These are phyloP conservation scores for roundworm (Caenorhabditis elegans) DNA, from an alignment of 1,140 invertebrate genomes.

Conservation along the genomic window DNA sequence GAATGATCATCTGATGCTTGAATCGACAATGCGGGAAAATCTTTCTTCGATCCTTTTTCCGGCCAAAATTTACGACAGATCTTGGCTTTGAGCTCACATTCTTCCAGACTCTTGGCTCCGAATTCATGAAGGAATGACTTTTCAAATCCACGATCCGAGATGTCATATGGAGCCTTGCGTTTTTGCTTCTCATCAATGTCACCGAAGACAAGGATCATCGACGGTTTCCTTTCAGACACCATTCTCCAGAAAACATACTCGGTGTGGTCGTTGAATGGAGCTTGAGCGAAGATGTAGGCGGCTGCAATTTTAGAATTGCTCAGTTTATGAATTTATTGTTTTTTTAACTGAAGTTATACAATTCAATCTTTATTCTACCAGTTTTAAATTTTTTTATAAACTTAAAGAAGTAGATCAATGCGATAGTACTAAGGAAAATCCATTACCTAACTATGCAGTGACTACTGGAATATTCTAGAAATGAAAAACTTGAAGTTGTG, in stretches of 20 bases:
- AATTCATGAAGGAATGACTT: neutral
- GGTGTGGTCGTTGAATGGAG: neutral
- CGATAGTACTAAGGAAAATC: too few species aligned
- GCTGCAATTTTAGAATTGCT: neutral
- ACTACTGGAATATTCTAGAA: too few species aligned
- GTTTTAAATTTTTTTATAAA: too few species aligned
- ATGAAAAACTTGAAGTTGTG: too few species aligned
- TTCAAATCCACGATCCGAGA: neutral
- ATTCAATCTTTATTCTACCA: too few species aligned
- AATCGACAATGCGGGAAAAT: neutral
- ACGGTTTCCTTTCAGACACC: neutral
- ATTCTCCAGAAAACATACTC: neutral
- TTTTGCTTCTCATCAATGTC: constrained; percentile 8
- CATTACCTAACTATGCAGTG: too few species aligned
- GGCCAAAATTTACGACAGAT: neutral
- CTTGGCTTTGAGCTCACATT: neutral
- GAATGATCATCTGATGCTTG: neutral
- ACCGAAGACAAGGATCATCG: neutral
- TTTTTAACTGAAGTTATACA: too few species aligned
- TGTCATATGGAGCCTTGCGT: neutral
- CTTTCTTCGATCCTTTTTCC: neutral
- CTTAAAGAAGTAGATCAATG: too few species aligned
- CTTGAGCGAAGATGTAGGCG: constrained; percentile 17
- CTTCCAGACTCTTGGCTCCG: neutral
- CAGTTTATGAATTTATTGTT: too few species aligned